Percentiles rank a stretch among this genome's conserved stretches.
Evolutionary conservation across 1,140 invertebrate species (phyloP).

Genomic region (Penaeus indicus): DNA sequence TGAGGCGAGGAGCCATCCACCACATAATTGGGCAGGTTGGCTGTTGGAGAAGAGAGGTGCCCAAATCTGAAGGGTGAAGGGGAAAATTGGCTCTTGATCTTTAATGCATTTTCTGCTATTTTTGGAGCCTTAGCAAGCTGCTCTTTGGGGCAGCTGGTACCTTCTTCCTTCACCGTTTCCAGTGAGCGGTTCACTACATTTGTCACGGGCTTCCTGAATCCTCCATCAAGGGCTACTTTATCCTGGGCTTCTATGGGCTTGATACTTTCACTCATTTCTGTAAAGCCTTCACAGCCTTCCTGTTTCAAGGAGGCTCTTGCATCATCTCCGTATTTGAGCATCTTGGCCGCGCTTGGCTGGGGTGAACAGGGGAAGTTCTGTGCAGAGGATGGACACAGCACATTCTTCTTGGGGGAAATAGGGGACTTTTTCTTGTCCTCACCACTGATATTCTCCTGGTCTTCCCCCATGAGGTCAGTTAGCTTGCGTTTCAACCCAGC

Average conservation of each 20-base stretch:
- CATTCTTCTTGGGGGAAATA: slow-evolving; percentile 33
- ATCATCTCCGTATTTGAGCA: slow-evolving; percentile 58
- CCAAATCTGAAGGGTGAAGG: slow-evolving; percentile 12
- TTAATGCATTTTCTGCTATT: not conserved
- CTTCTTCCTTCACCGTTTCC: no score
- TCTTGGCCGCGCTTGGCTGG: slow-evolving; percentile 49
- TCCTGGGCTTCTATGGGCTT: slow-evolving; percentile 55
- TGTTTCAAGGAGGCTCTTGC: not conserved
- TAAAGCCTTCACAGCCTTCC: not conserved
- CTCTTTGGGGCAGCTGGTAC: no score
- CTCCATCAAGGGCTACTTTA: slow-evolving; percentile 11
- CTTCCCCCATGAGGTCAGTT: slow-evolving; percentile 52
- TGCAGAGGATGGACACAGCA: slow-evolving; percentile 29
- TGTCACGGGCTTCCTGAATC: slow-evolving; percentile 50
- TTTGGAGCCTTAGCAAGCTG: no score
- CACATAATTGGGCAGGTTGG: slow-evolving; percentile 83
- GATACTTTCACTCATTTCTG: slow-evolving; percentile 55
- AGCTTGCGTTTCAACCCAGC: slow-evolving; percentile 58
- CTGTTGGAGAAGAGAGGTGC: slow-evolving; percentile 76
- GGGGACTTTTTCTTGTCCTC: slow-evolving; percentile 42
- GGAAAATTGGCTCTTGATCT: not conserved
- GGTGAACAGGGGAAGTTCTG: slow-evolving; percentile 22
- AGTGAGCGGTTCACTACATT: not conserved
- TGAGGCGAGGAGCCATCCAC: slow-evolving; percentile 82
- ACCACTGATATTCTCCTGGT: slow-evolving; percentile 45